Conservation (phyloP, 1,140 invertebrate species). For the Drosophila subobscura region DNA sequence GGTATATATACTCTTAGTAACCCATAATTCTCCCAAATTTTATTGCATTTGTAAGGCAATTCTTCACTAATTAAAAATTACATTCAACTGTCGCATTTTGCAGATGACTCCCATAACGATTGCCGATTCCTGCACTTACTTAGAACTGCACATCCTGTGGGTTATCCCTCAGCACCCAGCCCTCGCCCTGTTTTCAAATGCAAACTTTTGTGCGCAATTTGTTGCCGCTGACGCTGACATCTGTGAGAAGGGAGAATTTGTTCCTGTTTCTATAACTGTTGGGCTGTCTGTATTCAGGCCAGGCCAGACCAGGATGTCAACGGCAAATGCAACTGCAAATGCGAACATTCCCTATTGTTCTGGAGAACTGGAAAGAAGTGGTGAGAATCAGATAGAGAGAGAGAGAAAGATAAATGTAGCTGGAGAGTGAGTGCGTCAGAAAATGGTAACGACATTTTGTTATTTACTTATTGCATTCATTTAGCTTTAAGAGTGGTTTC, state of each 20-base stretch:
- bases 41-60: too few species aligned
- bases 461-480: slow-evolving; percentile 83
- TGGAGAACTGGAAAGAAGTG: slow-evolving; percentile 28
- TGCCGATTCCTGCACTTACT: background rate
- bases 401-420: background rate
- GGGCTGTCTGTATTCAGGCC: slow-evolving; percentile 41
- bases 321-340: slow-evolving; percentile 61
- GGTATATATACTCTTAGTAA: too few species aligned
- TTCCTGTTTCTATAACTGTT: slow-evolving; percentile 52
- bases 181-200: slow-evolving; percentile 66
- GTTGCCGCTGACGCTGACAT: slow-evolving; percentile 75
- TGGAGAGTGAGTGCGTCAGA: slow-evolving; percentile 59
- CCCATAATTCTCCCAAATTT: too few species aligned
- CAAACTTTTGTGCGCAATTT: slow-evolving; percentile 80
- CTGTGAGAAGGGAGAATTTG: slow-evolving; percentile 64
- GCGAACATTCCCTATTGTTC: slow-evolving; percentile 59
- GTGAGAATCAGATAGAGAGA: slow-evolving; percentile 12
- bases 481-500: slow-evolving; percentile 55
- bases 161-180: slow-evolving; percentile 3
- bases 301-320: slow-evolving; percentile 45
- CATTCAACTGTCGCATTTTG: slow-evolving; percentile 28
- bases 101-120: slow-evolving; percentile 32
- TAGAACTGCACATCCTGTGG: background rate
- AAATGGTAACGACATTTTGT: slow-evolving; percentile 82
- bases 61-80: slow-evolving; percentile 3